Conservation (phyloP, 53 echinoderm and acorn worm genomes). For the Holothuria leucospilota region DNA sequence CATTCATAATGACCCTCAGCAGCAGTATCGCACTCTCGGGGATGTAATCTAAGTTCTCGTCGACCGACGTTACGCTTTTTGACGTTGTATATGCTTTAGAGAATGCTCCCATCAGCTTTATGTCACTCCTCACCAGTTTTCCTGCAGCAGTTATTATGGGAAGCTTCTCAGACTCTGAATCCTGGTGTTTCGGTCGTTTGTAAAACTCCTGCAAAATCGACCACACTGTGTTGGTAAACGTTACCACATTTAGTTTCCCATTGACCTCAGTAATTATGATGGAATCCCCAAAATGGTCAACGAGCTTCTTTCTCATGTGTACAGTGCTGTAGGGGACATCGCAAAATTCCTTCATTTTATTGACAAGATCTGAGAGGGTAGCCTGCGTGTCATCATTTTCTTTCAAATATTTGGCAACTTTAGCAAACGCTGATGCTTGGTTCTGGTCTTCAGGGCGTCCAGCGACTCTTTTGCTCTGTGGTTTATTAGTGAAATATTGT, state of each 20-base stretch:
- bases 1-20: slow-evolving; percentile 19
- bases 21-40: slow-evolving; percentile 27
- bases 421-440: slow-evolving; percentile 32
- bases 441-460: slow-evolving; percentile 9
- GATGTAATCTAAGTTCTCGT: slow-evolving; percentile 34
- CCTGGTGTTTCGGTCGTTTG: slow-evolving; percentile 11
- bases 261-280: slow-evolving; percentile 3
- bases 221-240: slow-evolving; percentile 23
- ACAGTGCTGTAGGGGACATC: slow-evolving; percentile 16
- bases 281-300: slow-evolving; percentile 9
- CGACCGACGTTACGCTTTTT: slow-evolving; percentile 18
- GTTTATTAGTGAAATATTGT: neutral
- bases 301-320: slow-evolving; percentile 20
- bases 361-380: neutral
- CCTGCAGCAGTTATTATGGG: slow-evolving; percentile 11
- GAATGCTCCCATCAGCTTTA: neutral
- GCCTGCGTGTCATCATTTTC: slow-evolving; percentile 27
- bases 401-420: slow-evolving; percentile 24
- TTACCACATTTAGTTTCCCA: slow-evolving; percentile 27
- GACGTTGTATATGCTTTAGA: slow-evolving; percentile 18
- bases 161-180: neutral
- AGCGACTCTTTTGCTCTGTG: neutral
- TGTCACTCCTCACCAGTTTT: neutral
- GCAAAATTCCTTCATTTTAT: slow-evolving; percentile 11
- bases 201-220: neutral